phyloP scores from a whole-genome alignment of 2,888 invertebrate species.

The Himalopsyche anomala region DNA sequence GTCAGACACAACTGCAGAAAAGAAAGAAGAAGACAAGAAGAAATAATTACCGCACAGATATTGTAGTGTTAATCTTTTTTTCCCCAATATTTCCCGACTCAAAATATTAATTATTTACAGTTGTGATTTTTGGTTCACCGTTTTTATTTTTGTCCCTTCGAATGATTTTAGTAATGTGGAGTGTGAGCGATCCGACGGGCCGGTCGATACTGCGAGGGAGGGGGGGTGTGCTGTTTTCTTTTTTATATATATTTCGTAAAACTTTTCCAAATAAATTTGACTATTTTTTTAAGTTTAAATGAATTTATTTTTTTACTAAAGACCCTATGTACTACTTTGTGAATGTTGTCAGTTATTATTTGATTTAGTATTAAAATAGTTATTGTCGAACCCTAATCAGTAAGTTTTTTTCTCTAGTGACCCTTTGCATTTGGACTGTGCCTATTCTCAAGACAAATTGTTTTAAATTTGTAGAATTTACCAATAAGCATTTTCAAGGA shows the following conservation, averaged over 20 bases:
- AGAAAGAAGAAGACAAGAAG: constrained; percentile 65
- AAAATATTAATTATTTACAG: background rate
- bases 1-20: constrained; percentile 71
- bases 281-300: constrained; percentile 42
- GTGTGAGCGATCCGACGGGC: background rate
- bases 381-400: background rate
- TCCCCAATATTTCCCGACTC: background rate
- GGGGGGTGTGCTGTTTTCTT: background rate
- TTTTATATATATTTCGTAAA: background rate
- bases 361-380: constrained; percentile 19
- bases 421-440: constrained; percentile 34
- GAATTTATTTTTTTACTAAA: constrained; percentile 35
- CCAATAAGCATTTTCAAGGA: too few relatives aligned
- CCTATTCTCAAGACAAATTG: background rate
- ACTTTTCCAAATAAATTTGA: background rate
- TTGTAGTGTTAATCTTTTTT: background rate
- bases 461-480: background rate
- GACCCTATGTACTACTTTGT: constrained; percentile 26
- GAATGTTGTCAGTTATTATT: constrained; percentile 4
- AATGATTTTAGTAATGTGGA: background rate
- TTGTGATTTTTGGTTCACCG: constrained; percentile 35
- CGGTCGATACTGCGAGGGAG: background rate
- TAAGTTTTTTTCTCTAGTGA: background rate
- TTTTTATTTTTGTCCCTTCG: constrained; percentile 30
- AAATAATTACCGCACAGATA: constrained; percentile 47